phyloP scores from a whole-genome alignment of 2,797 vertebrate genomes.

The Hemibagrus guttatus region DNA sequence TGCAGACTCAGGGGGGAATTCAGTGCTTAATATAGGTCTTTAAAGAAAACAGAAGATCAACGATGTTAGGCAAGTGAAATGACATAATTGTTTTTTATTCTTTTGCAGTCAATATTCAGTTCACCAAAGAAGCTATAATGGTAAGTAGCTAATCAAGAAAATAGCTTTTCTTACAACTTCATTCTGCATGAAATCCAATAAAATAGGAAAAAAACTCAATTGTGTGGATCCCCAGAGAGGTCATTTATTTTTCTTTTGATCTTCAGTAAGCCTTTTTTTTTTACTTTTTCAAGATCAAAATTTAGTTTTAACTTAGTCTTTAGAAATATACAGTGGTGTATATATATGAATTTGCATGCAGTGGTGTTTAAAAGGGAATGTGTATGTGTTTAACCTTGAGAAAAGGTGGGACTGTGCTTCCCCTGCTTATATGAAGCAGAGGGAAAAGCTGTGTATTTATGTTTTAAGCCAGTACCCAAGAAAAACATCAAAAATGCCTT shows the following conservation, averaged over 20 bases:
- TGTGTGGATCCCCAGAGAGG: neutral
- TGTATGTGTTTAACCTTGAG: constrained; percentile 30
- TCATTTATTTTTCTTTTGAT: neutral
- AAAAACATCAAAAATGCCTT: constrained; percentile 57
- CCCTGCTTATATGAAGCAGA: constrained; percentile 44
- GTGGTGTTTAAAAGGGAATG: constrained; percentile 6
- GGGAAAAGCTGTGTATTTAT: constrained; percentile 57
- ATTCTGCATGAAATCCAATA: neutral
- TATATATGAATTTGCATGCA: neutral
- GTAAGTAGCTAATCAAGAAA: constrained; percentile 13
- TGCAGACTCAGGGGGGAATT: neutral
- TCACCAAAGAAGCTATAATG: neutral
- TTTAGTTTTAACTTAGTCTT: neutral
- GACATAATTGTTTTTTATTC: neutral
- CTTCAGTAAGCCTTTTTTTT: neutral
- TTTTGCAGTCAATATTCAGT: neutral
- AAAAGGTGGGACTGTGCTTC: constrained; percentile 30
- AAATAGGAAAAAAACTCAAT: neutral
- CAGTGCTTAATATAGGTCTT: neutral
- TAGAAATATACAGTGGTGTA: neutral
- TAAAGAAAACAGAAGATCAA: neutral
- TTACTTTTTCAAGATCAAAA: neutral
- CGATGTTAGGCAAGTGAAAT: neutral
- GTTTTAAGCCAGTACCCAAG: constrained; percentile 55
- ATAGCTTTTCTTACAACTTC: constrained; percentile 9